Percentiles rank a stretch among this genome's conserved stretches.
Evolutionary conservation across 2,797 vertebrate species (phyloP).

Genomic region (Enteromius mattozi): DNA sequence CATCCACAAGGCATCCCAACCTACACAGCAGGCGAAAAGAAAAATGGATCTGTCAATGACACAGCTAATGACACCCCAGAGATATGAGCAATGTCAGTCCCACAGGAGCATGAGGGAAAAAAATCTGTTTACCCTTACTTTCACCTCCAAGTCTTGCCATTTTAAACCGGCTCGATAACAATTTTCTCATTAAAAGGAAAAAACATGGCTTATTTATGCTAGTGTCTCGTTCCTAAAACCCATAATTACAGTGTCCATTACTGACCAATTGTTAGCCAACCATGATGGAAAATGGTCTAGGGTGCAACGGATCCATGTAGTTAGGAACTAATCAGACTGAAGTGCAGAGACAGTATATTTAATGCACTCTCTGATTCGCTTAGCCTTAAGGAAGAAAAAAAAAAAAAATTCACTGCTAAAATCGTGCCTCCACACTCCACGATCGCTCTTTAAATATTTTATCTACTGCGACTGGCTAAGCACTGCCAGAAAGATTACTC

Average conservation of each 20-base stretch:
- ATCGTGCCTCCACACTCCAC: conserved; percentile 55
- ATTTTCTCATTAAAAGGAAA: conserved; percentile 30
- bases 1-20: conserved; percentile 31
- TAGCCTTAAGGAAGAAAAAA: conserved; percentile 42
- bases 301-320: conserved; percentile 14
- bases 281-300: conserved; percentile 42
- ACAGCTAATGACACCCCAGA: conserved; percentile 47
- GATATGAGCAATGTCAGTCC: conserved; percentile 44
- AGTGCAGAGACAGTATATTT: conserved; percentile 56
- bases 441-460: conserved; percentile 71
- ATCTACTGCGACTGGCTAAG: conserved; percentile 52
- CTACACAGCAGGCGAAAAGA: conserved; percentile 36
- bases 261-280: conserved; percentile 54
- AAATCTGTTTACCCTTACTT: conserved; percentile 43
- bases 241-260: conserved; percentile 53
- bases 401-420: conserved; percentile 46
- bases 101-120: conserved; percentile 33
- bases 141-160: conserved; percentile 44
- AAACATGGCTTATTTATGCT: conserved; percentile 47
- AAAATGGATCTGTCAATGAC: conserved; percentile 37
- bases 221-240: conserved; percentile 22
- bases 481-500: conserved; percentile 39
- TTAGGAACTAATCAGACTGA: conserved; percentile 53
- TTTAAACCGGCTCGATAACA: conserved; percentile 33
- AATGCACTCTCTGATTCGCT: conserved; percentile 69